Conservation (phyloP, 2,797 vertebrate species). For the Lepus oiostolus region DNA sequence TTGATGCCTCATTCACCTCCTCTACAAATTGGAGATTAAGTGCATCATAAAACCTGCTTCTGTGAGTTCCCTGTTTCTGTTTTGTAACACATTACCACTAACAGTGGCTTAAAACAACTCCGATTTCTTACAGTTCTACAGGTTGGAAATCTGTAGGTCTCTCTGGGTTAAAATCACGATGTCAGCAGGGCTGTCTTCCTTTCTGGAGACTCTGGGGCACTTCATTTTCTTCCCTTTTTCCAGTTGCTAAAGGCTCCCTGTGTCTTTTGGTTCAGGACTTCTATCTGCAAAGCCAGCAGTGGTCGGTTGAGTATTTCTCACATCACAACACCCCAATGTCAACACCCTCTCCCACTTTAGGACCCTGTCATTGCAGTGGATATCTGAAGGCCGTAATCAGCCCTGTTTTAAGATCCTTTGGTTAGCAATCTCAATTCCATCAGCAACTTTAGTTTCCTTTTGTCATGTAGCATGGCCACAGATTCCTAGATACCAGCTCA, state of each 20-base stretch:
- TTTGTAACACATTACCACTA: background rate
- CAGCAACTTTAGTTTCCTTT: background rate
- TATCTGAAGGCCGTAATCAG: background rate
- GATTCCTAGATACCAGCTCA: background rate
- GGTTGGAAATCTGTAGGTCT: background rate
- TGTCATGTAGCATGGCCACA: background rate
- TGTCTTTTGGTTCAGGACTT: background rate
- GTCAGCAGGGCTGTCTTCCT: background rate
- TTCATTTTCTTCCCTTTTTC: background rate
- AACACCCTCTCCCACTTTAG: background rate
- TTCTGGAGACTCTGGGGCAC: background rate
- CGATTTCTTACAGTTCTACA: background rate
- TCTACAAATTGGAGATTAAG: background rate
- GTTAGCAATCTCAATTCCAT: conserved; percentile 31
- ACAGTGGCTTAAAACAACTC: background rate
- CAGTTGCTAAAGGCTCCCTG: background rate
- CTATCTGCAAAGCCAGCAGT: background rate
- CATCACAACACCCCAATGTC: background rate
- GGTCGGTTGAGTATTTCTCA: background rate
- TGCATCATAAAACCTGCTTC: background rate
- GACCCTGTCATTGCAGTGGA: background rate
- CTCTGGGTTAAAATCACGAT: background rate
- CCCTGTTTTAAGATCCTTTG: background rate
- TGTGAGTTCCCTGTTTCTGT: background rate
- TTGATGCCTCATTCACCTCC: background rate